These are phyloP conservation scores for Leiothrix lutea DNA, from an alignment of 2,113 vertebrate species.

Conservation along the genomic window DNA sequence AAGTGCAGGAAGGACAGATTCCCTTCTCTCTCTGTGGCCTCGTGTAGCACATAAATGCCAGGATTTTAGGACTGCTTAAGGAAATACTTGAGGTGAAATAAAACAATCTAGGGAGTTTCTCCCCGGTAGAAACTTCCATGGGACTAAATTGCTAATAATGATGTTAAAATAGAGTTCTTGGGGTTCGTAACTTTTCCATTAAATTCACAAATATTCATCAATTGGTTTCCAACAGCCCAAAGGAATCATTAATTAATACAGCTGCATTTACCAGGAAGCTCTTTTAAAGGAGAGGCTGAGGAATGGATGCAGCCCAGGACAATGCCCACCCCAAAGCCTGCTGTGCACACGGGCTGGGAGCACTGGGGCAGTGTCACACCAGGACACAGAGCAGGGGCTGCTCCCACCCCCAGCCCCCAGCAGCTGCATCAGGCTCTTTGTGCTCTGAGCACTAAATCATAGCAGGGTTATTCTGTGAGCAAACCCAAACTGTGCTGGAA, in stretches of 20 bases:
- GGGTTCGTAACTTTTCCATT: background rate
- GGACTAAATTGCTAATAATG: conserved; percentile 26
- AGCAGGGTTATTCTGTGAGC: background rate
- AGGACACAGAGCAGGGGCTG: rapidly evolving
- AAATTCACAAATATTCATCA: background rate
- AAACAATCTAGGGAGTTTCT: background rate
- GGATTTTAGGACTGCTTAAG: conserved; percentile 24
- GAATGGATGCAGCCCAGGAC: rapidly evolving
- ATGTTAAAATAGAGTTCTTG: conserved; percentile 32
- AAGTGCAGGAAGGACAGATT: too few species aligned
- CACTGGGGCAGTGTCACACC: rapidly evolving
- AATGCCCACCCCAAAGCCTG: rapidly evolving
- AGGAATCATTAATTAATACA: background rate
- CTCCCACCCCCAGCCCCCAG: background rate
- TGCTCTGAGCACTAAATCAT: background rate
- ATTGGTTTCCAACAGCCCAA: background rate
- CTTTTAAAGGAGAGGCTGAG: background rate
- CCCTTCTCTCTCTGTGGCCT: background rate
- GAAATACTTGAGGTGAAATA: background rate
- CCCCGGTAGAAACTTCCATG: background rate
- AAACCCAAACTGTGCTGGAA: background rate
- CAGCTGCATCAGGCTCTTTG: background rate
- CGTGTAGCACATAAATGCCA: conserved; percentile 1
- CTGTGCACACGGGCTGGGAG: rapidly evolving
- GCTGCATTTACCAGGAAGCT: background rate